Base-by-base conservation (phyloP, 2,113 vertebrate genomes). In the Siniperca chuatsi region DNA sequence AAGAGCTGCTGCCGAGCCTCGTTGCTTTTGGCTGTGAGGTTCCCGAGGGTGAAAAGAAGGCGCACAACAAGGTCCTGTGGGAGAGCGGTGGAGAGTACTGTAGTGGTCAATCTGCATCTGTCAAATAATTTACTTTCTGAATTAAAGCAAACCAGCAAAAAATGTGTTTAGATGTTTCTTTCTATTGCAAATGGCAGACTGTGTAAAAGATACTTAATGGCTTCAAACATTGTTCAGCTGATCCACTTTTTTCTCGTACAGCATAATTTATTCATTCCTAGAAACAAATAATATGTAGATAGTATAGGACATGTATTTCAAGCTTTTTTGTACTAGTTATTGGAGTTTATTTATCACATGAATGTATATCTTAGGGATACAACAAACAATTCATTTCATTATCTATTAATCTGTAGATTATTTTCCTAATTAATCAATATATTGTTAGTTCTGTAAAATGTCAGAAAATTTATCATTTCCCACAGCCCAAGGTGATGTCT, bases 41-140 rank as follows among this genome's bases (percentile, higher is more conserved):
- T 99, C 76, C 98, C 97, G 66, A 99, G 96, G 76, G 97, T 96
- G 92, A 99, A 99, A 84, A 98, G 85, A 73, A 99, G 92, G 55
- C 96, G 97, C 57, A 99, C 89, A 4, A 98, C 95, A 55, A 99
- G 94, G 92, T 97, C 98, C 98, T 99, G 94, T 64, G 87, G 88
- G 37, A 77, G 84, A 93, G 2, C 1, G 23, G 73, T 1, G 44
- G 10, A 65, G 46, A 88, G 33, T 3, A 3, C 0, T 35, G 10
- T n/a, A 13, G 60, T 18, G 8, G 21, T 33, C 37, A 46, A 46
- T n/a, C 15, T 61, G n/a, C 11, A 54, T 55, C 29, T 66, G 33
- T 29, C 15, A 74, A 20, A 50, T 21, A 12, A 29, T 18, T 46
- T 29, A 16, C 4, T 4, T 50, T 23, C 33, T 77, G 29, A 44